Evolutionary conservation across 1,140 invertebrate genomes (phyloP), one percentile per base, ranked within the genome.

Genomic region (Diachasmimorpha longicaudata): DNA sequence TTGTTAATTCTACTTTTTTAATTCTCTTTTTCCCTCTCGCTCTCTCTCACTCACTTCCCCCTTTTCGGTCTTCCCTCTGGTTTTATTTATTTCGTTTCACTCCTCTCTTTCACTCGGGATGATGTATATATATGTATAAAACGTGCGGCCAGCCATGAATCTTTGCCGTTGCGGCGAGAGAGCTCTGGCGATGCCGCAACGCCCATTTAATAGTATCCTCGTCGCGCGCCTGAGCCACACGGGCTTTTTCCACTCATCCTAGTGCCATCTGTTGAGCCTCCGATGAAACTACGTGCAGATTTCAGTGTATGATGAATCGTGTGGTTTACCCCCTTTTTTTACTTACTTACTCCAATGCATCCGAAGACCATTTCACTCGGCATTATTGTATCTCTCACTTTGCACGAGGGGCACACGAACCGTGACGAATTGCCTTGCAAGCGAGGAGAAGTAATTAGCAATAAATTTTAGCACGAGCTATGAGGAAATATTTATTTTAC

Each of bases 201-300:
- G 88, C 86, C 87, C 87, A 84, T 85, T 88, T 88, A 89, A 89
- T 89, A 84, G 84, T 82, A 80, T 83, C 82, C 81, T 74, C 80
- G 78, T 78, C 58, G 58, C 58, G 76, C 80, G 69, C 79, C 58
- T 63, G 6, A 11, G 31, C 58, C 58, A 11, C 31, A 58, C 13
- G 52, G 52, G 19, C 81, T 84, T 84, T 84, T 85, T 84, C 82
- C 81, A 82, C 85, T 79, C 81, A 81, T 74, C 21, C 81, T 88
- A 85, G 80, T 74, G 82, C 86, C 86, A 88, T 88, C 86, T 87
- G 80, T 76, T 77, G 81, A 78, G 48, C 19, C 19, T 69, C 42
- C 55, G 13, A 70, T 19, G 4, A 37, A 78, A 68, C 70, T 72
- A 71, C 23, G 4, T 31, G 39, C 52, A 66, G 74, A 76, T 70